Conservation (phyloP, 2,113 vertebrate genomes). For the Girardinichthys multiradiatus region DNA sequence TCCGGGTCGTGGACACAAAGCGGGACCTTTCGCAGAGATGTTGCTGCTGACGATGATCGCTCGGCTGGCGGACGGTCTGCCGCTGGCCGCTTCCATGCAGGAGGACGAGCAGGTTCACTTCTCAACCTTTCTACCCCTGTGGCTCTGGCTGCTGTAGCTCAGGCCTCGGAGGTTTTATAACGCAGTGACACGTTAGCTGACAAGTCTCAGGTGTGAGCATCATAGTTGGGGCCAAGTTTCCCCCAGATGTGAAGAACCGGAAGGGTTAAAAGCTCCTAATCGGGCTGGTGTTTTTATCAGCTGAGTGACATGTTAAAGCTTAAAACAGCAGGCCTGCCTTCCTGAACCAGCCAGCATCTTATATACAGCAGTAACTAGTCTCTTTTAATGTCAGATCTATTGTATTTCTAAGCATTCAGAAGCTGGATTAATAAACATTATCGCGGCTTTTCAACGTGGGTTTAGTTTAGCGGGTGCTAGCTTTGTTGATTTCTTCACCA, state of each 20-base stretch:
- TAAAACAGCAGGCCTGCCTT: slow-evolving; percentile 10
- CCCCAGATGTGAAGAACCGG: not conserved
- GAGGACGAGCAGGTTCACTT: slow-evolving; percentile 92
- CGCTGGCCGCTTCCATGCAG: slow-evolving; percentile 96
- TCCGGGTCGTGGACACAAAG: slow-evolving; percentile 7
- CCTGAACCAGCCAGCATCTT: not conserved
- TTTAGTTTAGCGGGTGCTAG: too few relatives aligned
- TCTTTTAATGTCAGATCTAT: too few relatives aligned
- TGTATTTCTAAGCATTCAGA: too few relatives aligned
- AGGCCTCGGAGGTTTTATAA: not conserved
- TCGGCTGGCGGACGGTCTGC: slow-evolving; percentile 94
- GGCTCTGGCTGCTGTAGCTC: not conserved
- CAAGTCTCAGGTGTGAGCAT: not conserved
- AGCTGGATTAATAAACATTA: too few relatives aligned
- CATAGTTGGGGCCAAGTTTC: not conserved
- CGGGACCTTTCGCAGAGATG: slow-evolving; percentile 75
- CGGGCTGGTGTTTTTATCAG: not conserved
- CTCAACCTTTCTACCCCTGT: not conserved
- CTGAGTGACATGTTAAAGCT: not conserved
- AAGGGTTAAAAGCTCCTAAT: not conserved
- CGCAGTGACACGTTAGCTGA: slow-evolving; percentile 27
- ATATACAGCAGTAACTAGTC: not conserved
- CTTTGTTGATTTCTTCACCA: too few relatives aligned
- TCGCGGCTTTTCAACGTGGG: too few relatives aligned
- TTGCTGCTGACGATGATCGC: slow-evolving; percentile 97